Conservation (phyloP, 2,888 invertebrate species). For the Homarus gammarus region DNA sequence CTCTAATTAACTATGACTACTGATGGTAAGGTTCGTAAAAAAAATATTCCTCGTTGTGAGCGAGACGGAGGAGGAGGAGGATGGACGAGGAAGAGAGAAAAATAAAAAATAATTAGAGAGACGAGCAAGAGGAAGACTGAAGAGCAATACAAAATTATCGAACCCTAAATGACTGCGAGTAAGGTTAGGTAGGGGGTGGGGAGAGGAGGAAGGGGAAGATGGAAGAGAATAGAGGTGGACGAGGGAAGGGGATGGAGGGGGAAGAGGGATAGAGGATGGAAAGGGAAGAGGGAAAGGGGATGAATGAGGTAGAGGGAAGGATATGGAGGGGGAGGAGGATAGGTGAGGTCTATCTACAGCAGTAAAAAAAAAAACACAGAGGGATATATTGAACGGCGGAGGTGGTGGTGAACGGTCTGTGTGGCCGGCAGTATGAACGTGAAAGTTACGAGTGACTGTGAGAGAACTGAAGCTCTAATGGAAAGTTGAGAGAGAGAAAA, state of each 20-base stretch:
- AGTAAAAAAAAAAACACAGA: neutral
- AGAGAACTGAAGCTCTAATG: neutral
- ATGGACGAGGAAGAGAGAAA: no score
- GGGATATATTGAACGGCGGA: neutral
- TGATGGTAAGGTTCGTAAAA: no score
- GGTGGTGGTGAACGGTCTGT: neutral
- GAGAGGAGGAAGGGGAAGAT: neutral
- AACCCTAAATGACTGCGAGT: no score
- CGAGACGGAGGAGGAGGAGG: neutral
- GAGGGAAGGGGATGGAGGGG: neutral
- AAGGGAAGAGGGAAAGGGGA: no score
- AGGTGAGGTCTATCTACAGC: neutral
- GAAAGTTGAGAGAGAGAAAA: neutral
- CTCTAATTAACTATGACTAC: no score
- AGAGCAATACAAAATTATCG: no score
- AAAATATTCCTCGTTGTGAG: no score
- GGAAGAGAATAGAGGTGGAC: neutral
- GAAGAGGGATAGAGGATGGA: neutral
- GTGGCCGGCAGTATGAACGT: neutral
- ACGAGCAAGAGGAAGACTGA: neutral
- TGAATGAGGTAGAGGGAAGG: no score
- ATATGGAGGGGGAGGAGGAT: neutral
- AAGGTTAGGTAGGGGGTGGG: no score
- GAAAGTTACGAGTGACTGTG: neutral
- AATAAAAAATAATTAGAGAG: no score